Base-by-base conservation (phyloP, 2,113 vertebrate species). In the Takifugu bimaculatus region DNA sequence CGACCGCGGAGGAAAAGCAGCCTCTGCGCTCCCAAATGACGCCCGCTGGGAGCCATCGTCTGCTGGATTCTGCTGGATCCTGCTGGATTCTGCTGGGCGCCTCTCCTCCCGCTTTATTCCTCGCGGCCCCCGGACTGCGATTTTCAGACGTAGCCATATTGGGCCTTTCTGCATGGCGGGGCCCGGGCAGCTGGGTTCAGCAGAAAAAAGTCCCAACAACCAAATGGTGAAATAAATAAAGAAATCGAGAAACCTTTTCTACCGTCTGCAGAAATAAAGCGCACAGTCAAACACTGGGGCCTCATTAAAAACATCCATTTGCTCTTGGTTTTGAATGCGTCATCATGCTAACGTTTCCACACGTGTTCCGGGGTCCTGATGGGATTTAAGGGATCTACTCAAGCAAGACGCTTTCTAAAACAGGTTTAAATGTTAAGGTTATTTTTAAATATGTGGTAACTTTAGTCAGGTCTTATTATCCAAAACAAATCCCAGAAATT, bases 141-240 rank as follows among this genome's bases (percentile, higher is more conserved):
- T 89, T 76, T 82, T 89, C 84, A 75, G 65, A 74, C 63, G 68
- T 65, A 88, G 85, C 81, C 85, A 73, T 86, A 89, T 87, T 89
- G 87, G 79, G 58, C 56, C 55, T 87, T 92, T 92, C 90, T 93
- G 92, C 74, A 68, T 68, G 60, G 63, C 45, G 72, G 84, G 69
- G 6, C 4, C 54, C 6, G 14, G 72, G 68, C 82, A 89, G 82
- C 85, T 83, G 85, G 78, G 63, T 88, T 90, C 84, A 88, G 87
- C 84, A 89, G 72, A 88, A 91, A 92, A 80, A 28, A 85, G 80
- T 83, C 63, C 87, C 60, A 58, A 79, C 60, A 74, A 82, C 74
- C 75, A 83, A 90, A 78, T 79, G 69, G 76, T 78, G 11, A 87
- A 90, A 83, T 78, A 76, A 90, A 87, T 79, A 86, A 89, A 90